Percentiles rank a stretch among this genome's conserved stretches.
phyloP scores from a whole-genome alignment of 2,888 invertebrate species.

The Cerceris rybyensis region DNA sequence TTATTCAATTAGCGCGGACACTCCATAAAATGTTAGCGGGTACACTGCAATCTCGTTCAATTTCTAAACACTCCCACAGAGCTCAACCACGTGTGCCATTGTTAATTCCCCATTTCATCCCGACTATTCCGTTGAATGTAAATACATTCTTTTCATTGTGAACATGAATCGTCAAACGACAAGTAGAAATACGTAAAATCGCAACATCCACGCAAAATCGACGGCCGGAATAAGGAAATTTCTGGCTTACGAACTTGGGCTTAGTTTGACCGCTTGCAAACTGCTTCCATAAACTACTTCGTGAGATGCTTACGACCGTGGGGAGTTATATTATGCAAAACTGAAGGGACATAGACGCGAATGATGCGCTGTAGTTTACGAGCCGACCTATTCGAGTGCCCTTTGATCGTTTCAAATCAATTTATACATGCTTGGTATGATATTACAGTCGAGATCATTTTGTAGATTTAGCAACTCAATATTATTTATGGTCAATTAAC shows the following conservation, averaged over 20 bases:
- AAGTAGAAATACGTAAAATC: not conserved
- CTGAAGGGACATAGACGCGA: conserved; percentile 18
- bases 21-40: conserved; percentile 20
- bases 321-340: conserved; percentile 33
- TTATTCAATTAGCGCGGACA: conserved; percentile 53
- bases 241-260: conserved; percentile 27
- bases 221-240: conserved; percentile 10
- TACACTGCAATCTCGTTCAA: conserved; percentile 34
- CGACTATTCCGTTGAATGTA: not conserved
- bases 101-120: not conserved
- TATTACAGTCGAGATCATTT: too few relatives aligned
- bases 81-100: not conserved
- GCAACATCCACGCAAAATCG: not conserved
- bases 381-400: too few relatives aligned
- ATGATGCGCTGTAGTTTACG: conserved; percentile 40
- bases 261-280: conserved; percentile 10
- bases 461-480: too few relatives aligned
- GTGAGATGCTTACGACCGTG: conserved; percentile 14
- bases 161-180: not conserved
- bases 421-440: too few relatives aligned
- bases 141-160: not conserved
- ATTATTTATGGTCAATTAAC: too few relatives aligned
- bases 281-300: conserved; percentile 30
- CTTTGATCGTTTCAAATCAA: too few relatives aligned
- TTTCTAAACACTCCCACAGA: conserved; percentile 22